phyloP scores from a whole-genome alignment of 2,113 vertebrate genomes.

The Aviceda subcristata region DNA sequence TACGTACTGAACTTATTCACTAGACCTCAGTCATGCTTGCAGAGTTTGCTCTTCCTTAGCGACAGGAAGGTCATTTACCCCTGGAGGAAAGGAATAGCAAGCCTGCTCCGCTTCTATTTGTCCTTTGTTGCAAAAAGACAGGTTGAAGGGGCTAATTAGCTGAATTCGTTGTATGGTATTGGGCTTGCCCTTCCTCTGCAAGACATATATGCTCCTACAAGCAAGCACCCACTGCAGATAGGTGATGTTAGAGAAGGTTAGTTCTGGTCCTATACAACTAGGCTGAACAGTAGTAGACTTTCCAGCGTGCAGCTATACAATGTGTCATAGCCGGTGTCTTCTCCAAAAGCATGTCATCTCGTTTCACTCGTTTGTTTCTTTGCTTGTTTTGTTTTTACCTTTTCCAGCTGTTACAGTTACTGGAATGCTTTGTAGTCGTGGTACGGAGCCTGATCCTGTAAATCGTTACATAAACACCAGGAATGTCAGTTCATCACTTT shows the following conservation, averaged over 20 bases:
- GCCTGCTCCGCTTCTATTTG: neutral
- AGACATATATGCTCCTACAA: neutral
- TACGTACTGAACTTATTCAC: constrained; percentile 5
- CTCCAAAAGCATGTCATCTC: neutral
- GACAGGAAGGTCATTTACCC: constrained; percentile 49
- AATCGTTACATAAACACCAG: neutral
- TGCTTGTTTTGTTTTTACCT: neutral
- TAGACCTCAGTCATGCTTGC: constrained; percentile 11
- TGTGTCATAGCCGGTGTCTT: neutral
- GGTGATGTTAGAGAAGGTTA: neutral
- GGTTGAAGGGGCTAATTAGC: constrained; percentile 45
- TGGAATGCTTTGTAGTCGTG: neutral
- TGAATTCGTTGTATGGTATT: constrained; percentile 7
- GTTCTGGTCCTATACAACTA: neutral
- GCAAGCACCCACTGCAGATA: neutral
- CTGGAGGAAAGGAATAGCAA: constrained; percentile 36
- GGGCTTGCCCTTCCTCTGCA: neutral
- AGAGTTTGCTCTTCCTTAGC: constrained; percentile 26
- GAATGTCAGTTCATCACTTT: neutral
- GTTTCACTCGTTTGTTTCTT: neutral
- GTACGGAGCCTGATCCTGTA: neutral
- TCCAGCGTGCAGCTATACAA: neutral
- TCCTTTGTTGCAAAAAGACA: constrained; percentile 25
- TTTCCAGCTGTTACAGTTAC: neutral
- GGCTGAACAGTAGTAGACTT: neutral